Conservation (phyloP, 2,113 vertebrate species). For the Caloenas nicobarica region DNA sequence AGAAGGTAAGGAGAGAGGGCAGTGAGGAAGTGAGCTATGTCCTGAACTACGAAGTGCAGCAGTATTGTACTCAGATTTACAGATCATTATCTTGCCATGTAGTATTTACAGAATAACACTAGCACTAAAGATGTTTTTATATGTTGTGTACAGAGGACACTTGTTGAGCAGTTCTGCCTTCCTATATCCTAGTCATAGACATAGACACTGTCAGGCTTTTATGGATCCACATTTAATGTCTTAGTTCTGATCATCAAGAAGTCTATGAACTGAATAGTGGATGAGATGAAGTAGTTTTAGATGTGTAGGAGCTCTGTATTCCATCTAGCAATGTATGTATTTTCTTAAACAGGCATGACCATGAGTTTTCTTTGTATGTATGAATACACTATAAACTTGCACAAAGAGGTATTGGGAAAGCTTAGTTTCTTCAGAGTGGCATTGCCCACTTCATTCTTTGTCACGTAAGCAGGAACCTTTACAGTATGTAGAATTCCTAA, state of each 20-base stretch:
- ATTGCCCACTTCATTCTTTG: neutral
- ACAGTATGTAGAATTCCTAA: neutral
- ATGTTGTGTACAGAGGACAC: neutral
- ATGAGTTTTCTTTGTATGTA: neutral
- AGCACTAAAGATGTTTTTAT: neutral
- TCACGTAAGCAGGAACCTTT: neutral
- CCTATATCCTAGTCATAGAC: neutral
- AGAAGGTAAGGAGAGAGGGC: slow-evolving; percentile 77
- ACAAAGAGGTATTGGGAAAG: neutral
- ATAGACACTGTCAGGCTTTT: neutral
- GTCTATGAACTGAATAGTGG: neutral
- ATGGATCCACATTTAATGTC: neutral
- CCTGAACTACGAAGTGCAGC: neutral
- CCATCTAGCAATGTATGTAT: neutral
- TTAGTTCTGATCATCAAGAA: neutral
- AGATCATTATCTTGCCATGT: neutral
- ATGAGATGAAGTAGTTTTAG: neutral
- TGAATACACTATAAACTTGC: neutral
- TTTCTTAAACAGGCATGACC: neutral
- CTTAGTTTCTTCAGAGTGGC: neutral
- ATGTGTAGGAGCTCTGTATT: neutral
- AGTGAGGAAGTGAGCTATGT: neutral
- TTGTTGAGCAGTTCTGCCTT: neutral
- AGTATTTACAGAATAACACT: neutral
- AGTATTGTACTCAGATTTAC: neutral